Conservation (phyloP, 2,797 vertebrate species). For the Huso huso region DNA sequence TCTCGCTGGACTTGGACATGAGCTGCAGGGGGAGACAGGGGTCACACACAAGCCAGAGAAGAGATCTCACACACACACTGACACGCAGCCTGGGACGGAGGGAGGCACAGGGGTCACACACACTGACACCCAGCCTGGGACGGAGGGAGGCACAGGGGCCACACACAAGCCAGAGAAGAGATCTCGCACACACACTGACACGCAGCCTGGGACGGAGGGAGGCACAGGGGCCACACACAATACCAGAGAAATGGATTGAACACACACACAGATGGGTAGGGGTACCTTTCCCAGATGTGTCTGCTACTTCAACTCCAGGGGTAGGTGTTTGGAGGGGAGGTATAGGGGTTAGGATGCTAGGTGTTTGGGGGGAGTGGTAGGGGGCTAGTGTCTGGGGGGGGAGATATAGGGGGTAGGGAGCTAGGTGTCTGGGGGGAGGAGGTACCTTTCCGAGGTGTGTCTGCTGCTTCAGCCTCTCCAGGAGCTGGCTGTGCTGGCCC, state of each 20-base stretch:
- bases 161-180: not conserved
- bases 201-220: not conserved
- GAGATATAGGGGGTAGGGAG: too few relatives aligned
- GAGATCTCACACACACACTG: not conserved
- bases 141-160: fast-evolving
- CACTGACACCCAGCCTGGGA: not conserved
- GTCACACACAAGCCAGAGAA: not conserved
- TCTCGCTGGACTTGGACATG: slow-evolving; percentile 79
- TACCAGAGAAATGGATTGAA: too few relatives aligned
- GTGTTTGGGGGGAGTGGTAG: too few relatives aligned
- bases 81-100: not conserved
- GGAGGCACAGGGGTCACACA: not conserved
- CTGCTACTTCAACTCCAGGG: too few relatives aligned
- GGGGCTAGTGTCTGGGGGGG: too few relatives aligned
- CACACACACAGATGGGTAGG: not conserved
- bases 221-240: not conserved
- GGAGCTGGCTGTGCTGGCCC: slow-evolving; percentile 71
- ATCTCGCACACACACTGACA: not conserved
- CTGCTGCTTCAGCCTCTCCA: slow-evolving; percentile 81
- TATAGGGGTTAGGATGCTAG: too few relatives aligned
- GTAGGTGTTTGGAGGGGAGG: too few relatives aligned
- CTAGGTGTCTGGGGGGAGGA: not conserved
- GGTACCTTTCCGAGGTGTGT: slow-evolving; percentile 71
- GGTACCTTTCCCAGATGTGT: too few relatives aligned
- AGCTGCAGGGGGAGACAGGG: slow-evolving; percentile 34